Evolutionary conservation across 2,888 invertebrate species (phyloP).

Genomic region (Harpalus rubripes): DNA sequence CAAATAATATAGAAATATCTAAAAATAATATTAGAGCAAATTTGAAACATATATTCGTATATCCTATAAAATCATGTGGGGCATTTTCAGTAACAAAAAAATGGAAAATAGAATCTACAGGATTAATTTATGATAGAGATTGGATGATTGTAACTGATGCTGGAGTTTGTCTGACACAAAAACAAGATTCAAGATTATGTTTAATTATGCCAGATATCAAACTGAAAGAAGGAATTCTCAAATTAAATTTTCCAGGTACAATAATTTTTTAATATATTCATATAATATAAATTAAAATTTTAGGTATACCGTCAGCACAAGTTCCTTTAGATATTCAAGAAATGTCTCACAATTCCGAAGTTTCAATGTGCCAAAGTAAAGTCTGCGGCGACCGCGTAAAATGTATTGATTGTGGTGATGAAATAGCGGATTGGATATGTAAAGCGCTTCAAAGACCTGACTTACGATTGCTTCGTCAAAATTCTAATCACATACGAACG

Average conservation of each 20-base stretch:
- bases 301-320: slow-evolving; percentile 75
- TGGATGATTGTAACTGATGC: slow-evolving; percentile 94
- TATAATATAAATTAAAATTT: slow-evolving; percentile 25
- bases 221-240: slow-evolving; percentile 79
- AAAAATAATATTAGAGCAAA: slow-evolving; percentile 67
- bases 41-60: slow-evolving; percentile 81
- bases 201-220: slow-evolving; percentile 87
- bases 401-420: slow-evolving; percentile 91
- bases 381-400: slow-evolving; percentile 90
- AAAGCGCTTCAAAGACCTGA: slow-evolving; percentile 85
- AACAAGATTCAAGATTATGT: slow-evolving; percentile 89
- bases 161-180: slow-evolving; percentile 93
- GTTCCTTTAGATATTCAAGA: slow-evolving; percentile 78
- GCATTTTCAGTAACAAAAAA: slow-evolving; percentile 83
- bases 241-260: slow-evolving; percentile 82
- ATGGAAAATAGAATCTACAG: slow-evolving; percentile 88
- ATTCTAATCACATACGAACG: slow-evolving; percentile 69
- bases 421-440: slow-evolving; percentile 90
- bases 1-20: slow-evolving; percentile 51
- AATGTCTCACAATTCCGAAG: slow-evolving; percentile 72
- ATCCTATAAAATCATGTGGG: slow-evolving; percentile 95
- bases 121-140: slow-evolving; percentile 92
- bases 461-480: slow-evolving; percentile 84
- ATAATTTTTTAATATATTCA: slow-evolving; percentile 1
- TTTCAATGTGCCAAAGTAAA: slow-evolving; percentile 86